Base-by-base conservation (phyloP, 2,113 vertebrate species). In the Xerus inauris region DNA sequence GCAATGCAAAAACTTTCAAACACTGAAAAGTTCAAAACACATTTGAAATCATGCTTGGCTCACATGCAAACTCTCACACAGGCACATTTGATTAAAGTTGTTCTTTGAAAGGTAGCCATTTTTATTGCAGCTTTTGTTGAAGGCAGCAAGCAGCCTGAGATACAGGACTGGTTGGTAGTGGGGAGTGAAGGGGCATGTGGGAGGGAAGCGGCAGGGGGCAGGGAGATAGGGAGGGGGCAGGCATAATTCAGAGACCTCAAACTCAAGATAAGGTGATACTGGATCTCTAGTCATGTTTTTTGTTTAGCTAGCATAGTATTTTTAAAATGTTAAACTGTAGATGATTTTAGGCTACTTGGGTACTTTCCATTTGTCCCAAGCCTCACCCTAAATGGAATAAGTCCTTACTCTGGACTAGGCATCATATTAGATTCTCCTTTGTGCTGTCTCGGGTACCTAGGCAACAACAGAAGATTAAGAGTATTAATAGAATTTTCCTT, bases 11-110 rank as follows among this genome's bases (percentile, higher is more conserved):
- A 69, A 47, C 51, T 64, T 54, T 76, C 24, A 73, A 67, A 16
- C 59, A 90, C 0, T 64, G 35, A 51, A 40, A 76, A 64, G 35
- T 35, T 71, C 80, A 16, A 0, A n/a, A 45, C 35, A 69, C 32
- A 24, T 80, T 73, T 91, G 72, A 94, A 94, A 86, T 86, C 51
- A 59, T 65, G 45, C 47, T 54, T 83, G 57, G 65, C 62, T 95
- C 40, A 67, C 59, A 75, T 7, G 26, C 40, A 82, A 89, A 47
- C 24, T 54, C 59, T 76, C 57, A 64, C 57, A 59, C 5, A 71
- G 64, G 51, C 20, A 42, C 42, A 59, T 65, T 94, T 67, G 69
- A 13, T 57, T 69, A 62, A 91, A 6, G 8, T 1, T 26, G 5
- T 65, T 89, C 77, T 91, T 57, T 77, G 72, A 85, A 76, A 88